Base-by-base conservation (phyloP, 1,140 invertebrate genomes). In the Lasioglossum baleicum region DNA sequence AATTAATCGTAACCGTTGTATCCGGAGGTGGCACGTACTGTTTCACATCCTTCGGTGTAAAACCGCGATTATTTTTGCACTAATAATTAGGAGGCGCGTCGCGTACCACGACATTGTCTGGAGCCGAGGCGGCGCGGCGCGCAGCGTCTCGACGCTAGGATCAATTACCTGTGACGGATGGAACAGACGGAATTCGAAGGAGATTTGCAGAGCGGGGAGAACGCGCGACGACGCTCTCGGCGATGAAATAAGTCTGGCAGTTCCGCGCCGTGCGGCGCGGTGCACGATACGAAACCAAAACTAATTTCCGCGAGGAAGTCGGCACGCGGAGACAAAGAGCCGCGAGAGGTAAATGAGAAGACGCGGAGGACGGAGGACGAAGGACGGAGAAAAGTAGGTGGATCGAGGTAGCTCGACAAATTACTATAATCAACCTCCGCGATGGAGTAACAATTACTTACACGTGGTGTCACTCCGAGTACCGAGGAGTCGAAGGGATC, bases 401-500 rank as follows among this genome's bases (percentile, higher is more conserved):
- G 72, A 56, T 44, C 56, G 56, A 73, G 58, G 22, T 15, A 75
- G 42, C 20, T 15, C 68, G 66, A 74, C 84, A 85, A 84, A 82
- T 84, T 84, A 81, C 70, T 84, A 73, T 84, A 80, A 86, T 85
- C 80, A 82, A 79, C 58, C 26, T 44, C 26, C 64, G 51, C 22
- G 63, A 82, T 63, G 53, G 22, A 81, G 80, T 85, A 85, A 86
- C 80, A 80, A 82, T 86, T 85, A 86, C 75, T 69, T 76, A 68
- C 71, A 60, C 83, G 53, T 82, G 58, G 64, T 80, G 53, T 82
- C 72, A 71, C 58, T 35, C n/a, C 20, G 13, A 15, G 63, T 65
- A 72, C 75, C 51, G 58, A 70, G 66, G 72, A 66, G 63, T 67
- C 71, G 63, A 77, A 81, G 82, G 75, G 66, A 65, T 51, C 51